Base-by-base conservation (phyloP, 2,888 invertebrate species). In the Aspidapion aeneum region DNA sequence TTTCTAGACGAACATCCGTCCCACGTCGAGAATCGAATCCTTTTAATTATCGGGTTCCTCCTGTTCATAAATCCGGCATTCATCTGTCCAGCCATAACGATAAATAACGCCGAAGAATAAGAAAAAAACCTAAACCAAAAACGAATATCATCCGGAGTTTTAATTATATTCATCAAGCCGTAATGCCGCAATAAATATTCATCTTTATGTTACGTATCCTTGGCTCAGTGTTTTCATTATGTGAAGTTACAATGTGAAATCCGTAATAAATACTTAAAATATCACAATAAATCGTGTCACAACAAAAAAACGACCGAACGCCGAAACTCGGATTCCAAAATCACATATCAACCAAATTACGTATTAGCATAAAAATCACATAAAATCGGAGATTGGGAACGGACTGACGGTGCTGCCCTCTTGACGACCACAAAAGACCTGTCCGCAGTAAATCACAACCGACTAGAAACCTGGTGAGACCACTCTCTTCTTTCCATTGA, bases 321-420 rank as follows among this genome's bases (percentile, higher is more conserved):
- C 64, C 66, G 66, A 67, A 70, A 70, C 68, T 71, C 72, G 66
- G 65, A 73, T 73, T 72, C 73, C 71, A 70, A 71, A 73, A 72
- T 73, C 73, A 73, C 73, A 73, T 73, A 72, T 72, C 72, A 72
- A 67, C 63, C 63, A 76, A 77, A 78, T 77, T 77, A 75, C 71
- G 71, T 74, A 79, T 79, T 78, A 78, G 77, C 79, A 79, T 79
- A 79, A 79, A 79, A 77, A 79, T 77, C 79, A 77, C 77, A 79
- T 79, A 79, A 79, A 79, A 77, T 74, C 73, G 69, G 66, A 71
- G 69, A 69, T 68, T 67, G 66, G 66, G 68, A 66, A 66, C 69
- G 52, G 61, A 60, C 63, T 63, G 62, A 63, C 69, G 69, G 61
- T 63, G 69, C 64, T 66, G 68, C 66, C 68, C 62, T 48, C 73